Evolutionary conservation across 2,888 invertebrate genomes (phyloP).

Genomic region (Cistogaster globosa): DNA sequence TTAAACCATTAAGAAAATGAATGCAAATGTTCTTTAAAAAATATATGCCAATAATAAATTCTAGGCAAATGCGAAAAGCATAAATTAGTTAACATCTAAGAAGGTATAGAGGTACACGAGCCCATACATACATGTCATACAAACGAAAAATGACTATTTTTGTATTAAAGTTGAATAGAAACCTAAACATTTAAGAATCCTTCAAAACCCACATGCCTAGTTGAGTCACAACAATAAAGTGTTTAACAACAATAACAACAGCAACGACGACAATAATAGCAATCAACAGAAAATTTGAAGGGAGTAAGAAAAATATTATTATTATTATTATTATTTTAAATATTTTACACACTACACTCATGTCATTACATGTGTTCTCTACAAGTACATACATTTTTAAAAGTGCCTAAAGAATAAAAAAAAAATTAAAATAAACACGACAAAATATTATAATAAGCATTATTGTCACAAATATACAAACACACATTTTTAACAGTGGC

Average conservation of each 20-base stretch:
- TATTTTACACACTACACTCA: conserved; percentile 48
- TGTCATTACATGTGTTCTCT: conserved; percentile 45
- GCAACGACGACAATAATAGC: conserved; percentile 58
- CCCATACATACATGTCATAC: neutral
- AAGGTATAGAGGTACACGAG: too few species aligned
- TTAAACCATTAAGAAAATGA: conserved; percentile 1
- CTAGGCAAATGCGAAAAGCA: conserved; percentile 51
- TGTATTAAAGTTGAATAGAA: conserved; percentile 64
- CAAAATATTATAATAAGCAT: conserved; percentile 80
- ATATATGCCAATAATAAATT: conserved; percentile 14
- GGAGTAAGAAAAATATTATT: conserved; percentile 58
- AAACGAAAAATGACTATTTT: conserved; percentile 36
- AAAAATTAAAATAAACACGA: conserved; percentile 73
- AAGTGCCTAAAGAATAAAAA: conserved; percentile 10
- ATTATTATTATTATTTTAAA: conserved; percentile 57
- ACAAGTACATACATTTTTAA: conserved; percentile 21
- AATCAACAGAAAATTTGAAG: conserved; percentile 62
- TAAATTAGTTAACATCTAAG: conserved; percentile 33
- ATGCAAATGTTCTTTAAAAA: neutral
- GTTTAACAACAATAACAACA: conserved; percentile 45
- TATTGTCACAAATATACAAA: conserved; percentile 78
- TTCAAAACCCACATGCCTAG: conserved; percentile 64
- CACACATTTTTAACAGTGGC: conserved; percentile 34
- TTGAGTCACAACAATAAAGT: conserved; percentile 63
- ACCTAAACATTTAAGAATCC: conserved; percentile 47